Percentiles rank a stretch among this genome's conserved stretches.
Evolutionary conservation across 1,140 invertebrate genomes (phyloP).

Genomic region (Penaeus vannamei): DNA sequence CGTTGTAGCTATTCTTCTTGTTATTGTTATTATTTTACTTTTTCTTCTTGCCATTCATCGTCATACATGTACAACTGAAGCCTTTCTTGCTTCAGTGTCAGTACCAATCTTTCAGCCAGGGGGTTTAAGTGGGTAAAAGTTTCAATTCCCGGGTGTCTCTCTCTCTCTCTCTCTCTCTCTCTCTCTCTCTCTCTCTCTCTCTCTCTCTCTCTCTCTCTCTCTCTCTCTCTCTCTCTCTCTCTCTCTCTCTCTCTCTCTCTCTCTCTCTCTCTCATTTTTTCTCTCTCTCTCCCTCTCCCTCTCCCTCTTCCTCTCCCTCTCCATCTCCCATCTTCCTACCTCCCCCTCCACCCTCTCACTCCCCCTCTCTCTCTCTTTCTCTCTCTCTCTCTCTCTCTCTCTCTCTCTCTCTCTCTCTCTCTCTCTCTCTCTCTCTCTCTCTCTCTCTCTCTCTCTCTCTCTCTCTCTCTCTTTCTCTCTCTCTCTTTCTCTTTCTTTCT

Average conservation of each 20-base stretch:
- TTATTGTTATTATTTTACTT: too few relatives aligned
- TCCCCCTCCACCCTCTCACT: background rate
- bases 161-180: background rate
- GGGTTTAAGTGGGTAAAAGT: too few relatives aligned
- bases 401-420: background rate
- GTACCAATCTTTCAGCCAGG: too few relatives aligned
- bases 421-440: background rate
- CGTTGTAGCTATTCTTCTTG: too few relatives aligned
- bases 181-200: background rate
- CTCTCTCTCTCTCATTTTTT: background rate
- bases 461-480: background rate
- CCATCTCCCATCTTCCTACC: background rate
- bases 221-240: background rate
- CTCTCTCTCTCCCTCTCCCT: background rate
- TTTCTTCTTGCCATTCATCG: too few relatives aligned
- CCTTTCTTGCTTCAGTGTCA: too few relatives aligned
- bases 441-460: background rate
- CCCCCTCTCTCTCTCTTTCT: background rate
- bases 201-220: background rate
- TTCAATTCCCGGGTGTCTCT: too few relatives aligned
- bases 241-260: background rate
- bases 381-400: slow-evolving; percentile 9
- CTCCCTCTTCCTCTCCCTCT: background rate
- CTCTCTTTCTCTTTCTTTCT: background rate
- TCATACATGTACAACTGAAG: too few relatives aligned